Evolutionary conservation across 1,140 invertebrate species (phyloP).

Genomic region (Telenomus remus): DNA sequence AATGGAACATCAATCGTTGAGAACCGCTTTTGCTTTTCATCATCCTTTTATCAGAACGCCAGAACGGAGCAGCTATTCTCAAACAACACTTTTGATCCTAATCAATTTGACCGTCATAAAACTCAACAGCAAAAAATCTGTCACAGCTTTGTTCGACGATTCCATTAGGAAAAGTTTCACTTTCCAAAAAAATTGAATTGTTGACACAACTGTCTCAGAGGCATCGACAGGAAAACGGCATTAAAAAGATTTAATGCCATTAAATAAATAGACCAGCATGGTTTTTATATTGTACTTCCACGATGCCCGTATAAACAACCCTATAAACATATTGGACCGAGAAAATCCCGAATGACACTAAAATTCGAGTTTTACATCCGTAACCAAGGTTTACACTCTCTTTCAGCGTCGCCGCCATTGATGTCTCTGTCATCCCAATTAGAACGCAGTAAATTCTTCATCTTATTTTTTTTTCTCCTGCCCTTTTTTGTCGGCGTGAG

Average conservation of each 20-base stretch:
- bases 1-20: too few relatives aligned
- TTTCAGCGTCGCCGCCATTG: constrained; percentile 69
- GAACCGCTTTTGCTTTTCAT: too few relatives aligned
- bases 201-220: constrained; percentile 18
- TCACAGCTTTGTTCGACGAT: background rate
- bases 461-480: constrained; percentile 52
- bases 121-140: background rate
- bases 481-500: constrained; percentile 23
- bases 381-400: constrained; percentile 66
- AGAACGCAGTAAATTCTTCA: constrained; percentile 68
- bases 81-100: background rate
- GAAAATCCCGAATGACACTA: constrained; percentile 69
- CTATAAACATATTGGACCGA: constrained; percentile 67
- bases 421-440: constrained; percentile 75
- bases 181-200: constrained; percentile 20
- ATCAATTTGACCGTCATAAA: background rate
- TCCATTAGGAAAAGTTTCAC: constrained; percentile 2
- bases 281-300: constrained; percentile 27
- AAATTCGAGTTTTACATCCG: constrained; percentile 72
- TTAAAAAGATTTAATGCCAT: constrained; percentile 27
- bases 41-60: too few relatives aligned
- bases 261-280: constrained; percentile 18
- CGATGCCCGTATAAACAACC: constrained; percentile 55
- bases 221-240: constrained; percentile 16
- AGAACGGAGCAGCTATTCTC: too few relatives aligned